Base-by-base conservation (phyloP, 2,113 vertebrate genomes). In the Cyanoliseus patagonus region DNA sequence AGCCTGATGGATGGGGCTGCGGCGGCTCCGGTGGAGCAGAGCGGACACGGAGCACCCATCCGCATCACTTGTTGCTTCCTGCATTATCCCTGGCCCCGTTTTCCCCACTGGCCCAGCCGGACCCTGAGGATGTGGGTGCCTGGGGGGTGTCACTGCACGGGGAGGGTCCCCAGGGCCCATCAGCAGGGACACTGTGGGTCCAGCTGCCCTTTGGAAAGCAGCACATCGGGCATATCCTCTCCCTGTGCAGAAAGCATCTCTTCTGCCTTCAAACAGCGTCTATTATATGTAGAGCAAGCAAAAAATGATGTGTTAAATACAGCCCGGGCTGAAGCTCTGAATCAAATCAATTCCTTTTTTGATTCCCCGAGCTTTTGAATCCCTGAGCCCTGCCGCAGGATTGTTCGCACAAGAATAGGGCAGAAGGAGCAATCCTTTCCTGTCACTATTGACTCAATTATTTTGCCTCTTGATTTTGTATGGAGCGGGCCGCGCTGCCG, bases 381-480 rank as follows among this genome's bases (percentile, higher is more conserved):
- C 83, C 86, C 51, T 77, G 57, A 70, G 88, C 94, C 89, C 89
- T 75, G 95, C 83, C 8, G 42, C 86, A 96, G 97, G 81, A 88
- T 90, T 83, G 94, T 96, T 96, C 95, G 95, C 94, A 94, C 85
- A 96, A 97, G 96, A 97, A 95, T 90, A n/a, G 91, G 92, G 91
- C 93, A 95, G 96, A 75, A 95, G 95, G 96, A 97, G 95, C 92
- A 95, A 94, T 95, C 95, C 96, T 90, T 86, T 35, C 68, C n/a
- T 37, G 53, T 67, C 85, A 11, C 94, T 78, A 86, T 95, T 88
- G 96, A 97, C 94, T 97, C 96, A 75, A 93, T 96, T 96, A 96
- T 97, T 95, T 95, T 87, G 67, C 96, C 92, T 92, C 96, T 95
- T 97, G 97, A 97, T 97, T 97, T 96, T 87, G 80, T 89, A 47